Evolutionary conservation across 2,888 invertebrate species (phyloP).

Genomic region (Eupeodes luniger): DNA sequence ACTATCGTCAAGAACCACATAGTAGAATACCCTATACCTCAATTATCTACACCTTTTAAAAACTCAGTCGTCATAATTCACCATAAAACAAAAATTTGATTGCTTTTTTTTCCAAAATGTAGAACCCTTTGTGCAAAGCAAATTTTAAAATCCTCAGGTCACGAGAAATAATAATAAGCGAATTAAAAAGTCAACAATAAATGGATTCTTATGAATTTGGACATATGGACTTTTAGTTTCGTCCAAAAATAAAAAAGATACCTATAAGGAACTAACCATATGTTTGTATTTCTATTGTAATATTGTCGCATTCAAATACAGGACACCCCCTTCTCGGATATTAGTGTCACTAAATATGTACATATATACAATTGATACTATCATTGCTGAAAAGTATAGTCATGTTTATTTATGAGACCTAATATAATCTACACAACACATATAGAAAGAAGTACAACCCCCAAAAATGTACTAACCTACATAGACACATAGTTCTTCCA

Average conservation of each 20-base stretch:
- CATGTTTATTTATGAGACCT: slow-evolving; percentile 30
- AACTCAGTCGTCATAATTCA: no score
- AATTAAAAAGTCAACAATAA: slow-evolving; percentile 8
- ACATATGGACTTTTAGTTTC: slow-evolving; percentile 17
- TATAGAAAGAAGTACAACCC: not conserved
- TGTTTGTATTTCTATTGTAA: slow-evolving; percentile 9
- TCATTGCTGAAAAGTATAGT: not conserved
- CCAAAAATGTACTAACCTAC: not conserved
- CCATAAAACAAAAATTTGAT: no score
- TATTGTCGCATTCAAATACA: not conserved
- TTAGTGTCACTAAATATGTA: slow-evolving; percentile 26
- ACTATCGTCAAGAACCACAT: no score
- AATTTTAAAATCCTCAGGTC: not conserved
- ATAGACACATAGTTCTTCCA: no score
- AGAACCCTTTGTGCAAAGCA: no score
- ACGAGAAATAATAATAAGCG: slow-evolving; percentile 21
- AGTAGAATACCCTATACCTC: no score
- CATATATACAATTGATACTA: slow-evolving; percentile 4
- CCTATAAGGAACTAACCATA: slow-evolving; percentile 26
- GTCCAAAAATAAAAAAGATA: not conserved
- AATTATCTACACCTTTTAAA: no score
- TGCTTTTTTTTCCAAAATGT: no score
- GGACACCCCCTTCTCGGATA: slow-evolving; percentile 25
- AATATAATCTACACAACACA: not conserved
- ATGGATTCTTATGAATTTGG: slow-evolving; percentile 2